These are phyloP conservation scores for Metalampra italica DNA, from an alignment of 2,888 invertebrate species.

Conservation along the genomic window DNA sequence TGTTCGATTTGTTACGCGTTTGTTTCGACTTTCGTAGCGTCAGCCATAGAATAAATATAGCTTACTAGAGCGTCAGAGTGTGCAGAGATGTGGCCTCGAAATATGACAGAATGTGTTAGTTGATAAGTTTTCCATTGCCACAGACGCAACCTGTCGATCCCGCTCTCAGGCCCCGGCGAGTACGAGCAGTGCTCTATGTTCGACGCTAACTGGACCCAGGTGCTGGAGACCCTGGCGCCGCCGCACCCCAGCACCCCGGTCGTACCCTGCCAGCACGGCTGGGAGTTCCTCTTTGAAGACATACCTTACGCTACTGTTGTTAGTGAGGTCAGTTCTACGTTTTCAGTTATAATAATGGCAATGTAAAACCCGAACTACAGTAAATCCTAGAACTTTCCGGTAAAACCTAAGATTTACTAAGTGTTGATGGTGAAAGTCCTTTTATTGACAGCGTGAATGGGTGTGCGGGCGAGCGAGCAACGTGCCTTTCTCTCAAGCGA, in stretches of 20 bases:
- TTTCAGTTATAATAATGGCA: too few relatives aligned
- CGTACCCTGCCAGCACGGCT: constrained; percentile 36
- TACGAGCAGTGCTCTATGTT: constrained; percentile 42
- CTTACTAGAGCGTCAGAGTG: too few relatives aligned
- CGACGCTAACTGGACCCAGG: constrained; percentile 42
- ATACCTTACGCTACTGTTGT: constrained; percentile 47
- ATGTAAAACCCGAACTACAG: too few relatives aligned
- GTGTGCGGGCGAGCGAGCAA: constrained; percentile 40
- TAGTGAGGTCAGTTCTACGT: constrained; percentile 31
- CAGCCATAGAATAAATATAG: too few relatives aligned
- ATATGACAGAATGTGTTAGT: too few relatives aligned
- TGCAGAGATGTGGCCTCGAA: too few relatives aligned
- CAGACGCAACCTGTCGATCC: constrained; percentile 46
- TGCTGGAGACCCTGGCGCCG: constrained; percentile 32
- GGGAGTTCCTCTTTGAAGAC: constrained; percentile 45
- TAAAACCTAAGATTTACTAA: too few relatives aligned
- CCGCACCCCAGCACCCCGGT: constrained; percentile 29
- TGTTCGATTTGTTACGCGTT: too few relatives aligned
- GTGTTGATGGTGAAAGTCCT: too few relatives aligned
- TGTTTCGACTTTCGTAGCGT: too few relatives aligned
- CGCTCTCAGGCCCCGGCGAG: constrained; percentile 26
- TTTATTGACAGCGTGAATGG: constrained; percentile 39
- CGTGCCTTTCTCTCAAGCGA: constrained; percentile 39
- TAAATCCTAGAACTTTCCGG: too few relatives aligned
- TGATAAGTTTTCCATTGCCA: not conserved